Percentiles rank a stretch among this genome's conserved stretches.
Evolutionary conservation across 2,797 vertebrate genomes (phyloP).

Genomic region (Gymnodraco acuticeps): DNA sequence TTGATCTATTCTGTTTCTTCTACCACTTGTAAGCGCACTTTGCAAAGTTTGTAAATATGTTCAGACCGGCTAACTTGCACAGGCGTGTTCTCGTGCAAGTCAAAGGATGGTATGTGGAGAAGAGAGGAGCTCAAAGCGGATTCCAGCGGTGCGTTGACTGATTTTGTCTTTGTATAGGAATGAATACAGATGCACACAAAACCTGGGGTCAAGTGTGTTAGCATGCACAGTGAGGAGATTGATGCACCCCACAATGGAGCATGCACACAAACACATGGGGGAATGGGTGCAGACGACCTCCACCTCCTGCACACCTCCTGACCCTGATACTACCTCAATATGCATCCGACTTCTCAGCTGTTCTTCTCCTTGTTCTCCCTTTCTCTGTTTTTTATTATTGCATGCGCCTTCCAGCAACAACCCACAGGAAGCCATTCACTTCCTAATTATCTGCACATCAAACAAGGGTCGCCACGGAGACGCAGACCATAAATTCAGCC

Average conservation of each 20-base stretch:
- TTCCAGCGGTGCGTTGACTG: constrained; percentile 43
- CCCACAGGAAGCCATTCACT: constrained; percentile 93
- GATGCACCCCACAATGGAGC: background rate
- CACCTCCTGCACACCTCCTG: constrained; percentile 55
- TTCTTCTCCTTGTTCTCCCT: constrained; percentile 55
- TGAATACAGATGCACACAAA: constrained; percentile 45
- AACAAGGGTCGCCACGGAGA: constrained; percentile 87
- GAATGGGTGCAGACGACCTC: constrained; percentile 24
- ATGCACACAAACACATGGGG: background rate
- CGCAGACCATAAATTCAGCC: constrained; percentile 90
- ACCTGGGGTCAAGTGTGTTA: constrained; percentile 59
- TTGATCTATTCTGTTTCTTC: constrained; percentile 57
- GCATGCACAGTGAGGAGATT: constrained; percentile 37
- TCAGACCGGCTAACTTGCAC: constrained; percentile 55
- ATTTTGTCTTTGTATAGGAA: constrained; percentile 42
- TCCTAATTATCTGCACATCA: constrained; percentile 94
- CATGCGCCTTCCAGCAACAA: constrained; percentile 83
- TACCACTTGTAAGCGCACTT: constrained; percentile 24
- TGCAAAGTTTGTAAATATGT: constrained; percentile 47
- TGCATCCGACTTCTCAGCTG: constrained; percentile 63
- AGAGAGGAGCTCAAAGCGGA: constrained; percentile 34
- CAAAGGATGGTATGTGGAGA: constrained; percentile 49
- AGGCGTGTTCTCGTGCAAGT: constrained; percentile 50
- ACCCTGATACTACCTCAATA: constrained; percentile 42
- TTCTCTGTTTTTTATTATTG: constrained; percentile 80